Evolutionary conservation across 1,140 invertebrate genomes (phyloP), one percentile per base, ranked within the genome.

Genomic region (Stegodyphus mimosarum): DNA sequence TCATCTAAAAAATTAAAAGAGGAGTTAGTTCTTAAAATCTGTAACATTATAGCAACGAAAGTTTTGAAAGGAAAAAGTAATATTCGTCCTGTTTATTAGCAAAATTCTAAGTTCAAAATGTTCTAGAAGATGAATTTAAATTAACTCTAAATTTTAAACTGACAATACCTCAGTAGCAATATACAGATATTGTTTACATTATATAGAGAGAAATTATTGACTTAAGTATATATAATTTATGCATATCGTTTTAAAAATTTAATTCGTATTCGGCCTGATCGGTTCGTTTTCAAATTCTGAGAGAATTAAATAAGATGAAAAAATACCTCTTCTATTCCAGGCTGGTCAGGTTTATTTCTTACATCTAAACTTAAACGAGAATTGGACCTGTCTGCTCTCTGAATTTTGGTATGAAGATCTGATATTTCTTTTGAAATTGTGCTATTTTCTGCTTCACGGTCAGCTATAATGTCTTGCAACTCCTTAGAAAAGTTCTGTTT

Each of bases 331-430:
- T 70, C 72, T 2, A 75, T 69, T 6, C 64, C 64, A 0, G 52
- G 17, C 6, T 51, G 17, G 33, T 17, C 13, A 2, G 50, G 2
- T 7, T 84, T 76, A 49, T 69, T 84, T 49, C 49, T 67, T 5
- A 84, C 49, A 3, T 76, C 64, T 15, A 76, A 17, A 11, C 50
- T 70, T 63, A 84, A 17, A 13, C 73, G 72, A 11, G 81, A 75
- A 60, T 53, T 76, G n/a, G 7, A 53, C 18, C 33, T 53, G 7
- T 55, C 60, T 2, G 81, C 81, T 60, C 81, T 75, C 6, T 55
- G 13, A 9, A 75, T 69, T 63, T 84, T 84, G 2, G 18, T 50
- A 6, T 53, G 6, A 2, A 84, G 17, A n/a, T 75, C 72, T 4
- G 60, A 52, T 6, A 84, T 49, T 60, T 84, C 73, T 18, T 60